Percentiles rank a stretch among this genome's conserved stretches.
Evolutionary conservation across 2,888 invertebrate genomes (phyloP).

Genomic region (Lydus trimaculatus): DNA sequence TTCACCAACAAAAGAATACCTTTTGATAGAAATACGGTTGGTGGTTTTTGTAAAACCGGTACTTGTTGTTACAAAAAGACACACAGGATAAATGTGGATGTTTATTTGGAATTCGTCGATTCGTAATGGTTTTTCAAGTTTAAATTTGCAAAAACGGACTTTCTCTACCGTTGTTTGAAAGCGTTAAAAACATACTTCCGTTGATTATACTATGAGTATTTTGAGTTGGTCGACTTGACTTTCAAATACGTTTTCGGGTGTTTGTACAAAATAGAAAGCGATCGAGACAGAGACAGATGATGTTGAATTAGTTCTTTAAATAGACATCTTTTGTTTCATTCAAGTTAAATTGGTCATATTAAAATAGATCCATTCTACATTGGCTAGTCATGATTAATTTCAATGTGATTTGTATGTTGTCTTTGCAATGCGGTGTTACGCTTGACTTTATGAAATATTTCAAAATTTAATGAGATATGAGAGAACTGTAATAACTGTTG

Average conservation of each 20-base stretch:
- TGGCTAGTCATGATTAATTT: no score
- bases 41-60: neutral
- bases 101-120: neutral
- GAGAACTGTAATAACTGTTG: neutral
- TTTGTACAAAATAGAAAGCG: no score
- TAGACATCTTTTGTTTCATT: no score
- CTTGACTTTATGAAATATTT: neutral
- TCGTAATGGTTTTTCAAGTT: neutral
- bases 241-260: no score
- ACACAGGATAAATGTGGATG: neutral
- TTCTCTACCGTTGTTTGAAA: conserved; percentile 12
- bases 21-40: no score
- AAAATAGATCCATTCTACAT: no score
- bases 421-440: neutral
- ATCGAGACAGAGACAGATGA: no score
- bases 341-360: no score
- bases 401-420: neutral
- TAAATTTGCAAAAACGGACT: conserved; percentile 16
- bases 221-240: no score
- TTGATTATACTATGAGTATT: no score
- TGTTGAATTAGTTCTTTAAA: no score
- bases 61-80: neutral
- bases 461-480: neutral
- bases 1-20: conserved; percentile 3
- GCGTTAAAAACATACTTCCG: no score